Base-by-base conservation (phyloP, 2,113 vertebrate genomes). In the Myrmophylax atrothorax region DNA sequence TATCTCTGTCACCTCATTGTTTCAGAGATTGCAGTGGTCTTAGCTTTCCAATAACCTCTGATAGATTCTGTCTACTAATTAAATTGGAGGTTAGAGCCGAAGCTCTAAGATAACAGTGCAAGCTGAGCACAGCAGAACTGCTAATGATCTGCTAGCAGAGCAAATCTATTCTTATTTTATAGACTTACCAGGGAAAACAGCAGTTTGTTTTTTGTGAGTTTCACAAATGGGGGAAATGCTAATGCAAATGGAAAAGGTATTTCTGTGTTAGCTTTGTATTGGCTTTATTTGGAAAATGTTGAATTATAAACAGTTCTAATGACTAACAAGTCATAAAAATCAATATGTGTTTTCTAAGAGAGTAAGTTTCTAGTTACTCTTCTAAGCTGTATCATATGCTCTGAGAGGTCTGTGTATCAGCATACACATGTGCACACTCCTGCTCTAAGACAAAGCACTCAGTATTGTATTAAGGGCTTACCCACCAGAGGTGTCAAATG, bases 241-340 rank as follows among this genome's bases (percentile, higher is more conserved):
- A 53, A 37, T 20, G 28, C 2, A 56, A 76, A 68, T 38, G 16
- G 33, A 33, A 75, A 81, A 81, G 3, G 1, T 64, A 20, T 63
- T 59, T 63, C 79, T 82, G 31, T 74, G 2, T 67, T 63, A 52
- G 15, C 12, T 89, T 72, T 78, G 1, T 40, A 40, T 25, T 49
- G n/a, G 31, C 17, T 23, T 5, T 17, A 10, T 35, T 73, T 76
- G 67, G 31, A 56, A 90, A 92, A 52, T 5, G 14, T 24, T 38
- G 26, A 44, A 24, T 38, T 2, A 0, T 26, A 55, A 77, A 35
- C 5, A 69, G 22, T 22, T 0, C 0, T 76, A 44, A 69, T 31
- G 23, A 60, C 10, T 59, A 77, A 47, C 6, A 68, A 75, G 10
- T 49, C 14, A 59, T 62, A 86, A 88, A 96, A 69, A 15, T 64